These are phyloP conservation scores for Borostomias antarcticus DNA, from an alignment of 2,797 vertebrate genomes.

Conservation along the genomic window DNA sequence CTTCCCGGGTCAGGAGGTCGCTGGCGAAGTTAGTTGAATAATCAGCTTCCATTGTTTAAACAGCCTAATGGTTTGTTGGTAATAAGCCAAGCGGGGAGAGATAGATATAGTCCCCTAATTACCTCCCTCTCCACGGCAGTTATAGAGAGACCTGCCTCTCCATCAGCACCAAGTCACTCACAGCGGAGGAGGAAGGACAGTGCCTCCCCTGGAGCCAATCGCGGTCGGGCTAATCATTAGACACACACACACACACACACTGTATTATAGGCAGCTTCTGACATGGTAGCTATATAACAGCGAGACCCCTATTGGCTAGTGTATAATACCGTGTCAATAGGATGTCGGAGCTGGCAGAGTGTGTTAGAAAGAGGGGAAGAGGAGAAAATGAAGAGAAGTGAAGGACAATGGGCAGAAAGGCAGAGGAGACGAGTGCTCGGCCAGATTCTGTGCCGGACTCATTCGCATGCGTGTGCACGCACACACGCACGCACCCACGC, in stretches of 20 bases:
- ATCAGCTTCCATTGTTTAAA: constrained; percentile 68
- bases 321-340: no score
- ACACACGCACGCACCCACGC: neutral
- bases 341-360: constrained; percentile 7
- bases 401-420: no score
- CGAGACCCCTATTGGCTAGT: constrained; percentile 46
- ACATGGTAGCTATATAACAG: constrained; percentile 35
- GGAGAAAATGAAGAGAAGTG: neutral
- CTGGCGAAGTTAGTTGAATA: constrained; percentile 66
- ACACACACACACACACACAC: constrained; percentile 36
- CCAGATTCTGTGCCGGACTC: no score
- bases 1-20: no score
- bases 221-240: constrained; percentile 37
- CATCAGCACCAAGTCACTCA: constrained; percentile 45
- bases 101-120: constrained; percentile 70
- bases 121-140: constrained; percentile 52
- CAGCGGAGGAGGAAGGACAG: constrained; percentile 33
- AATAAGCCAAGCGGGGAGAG: constrained; percentile 69
- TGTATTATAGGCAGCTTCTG: constrained; percentile 36
- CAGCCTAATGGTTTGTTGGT: constrained; percentile 64
- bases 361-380: constrained; percentile 20
- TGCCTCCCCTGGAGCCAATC: constrained; percentile 34
- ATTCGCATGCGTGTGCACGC: neutral
- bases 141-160: constrained; percentile 54
- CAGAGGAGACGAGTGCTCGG: no score